Evolutionary conservation across 2,113 vertebrate species (phyloP), one percentile per base, ranked within the genome.

Genomic region (Hippocampus zosterae): DNA sequence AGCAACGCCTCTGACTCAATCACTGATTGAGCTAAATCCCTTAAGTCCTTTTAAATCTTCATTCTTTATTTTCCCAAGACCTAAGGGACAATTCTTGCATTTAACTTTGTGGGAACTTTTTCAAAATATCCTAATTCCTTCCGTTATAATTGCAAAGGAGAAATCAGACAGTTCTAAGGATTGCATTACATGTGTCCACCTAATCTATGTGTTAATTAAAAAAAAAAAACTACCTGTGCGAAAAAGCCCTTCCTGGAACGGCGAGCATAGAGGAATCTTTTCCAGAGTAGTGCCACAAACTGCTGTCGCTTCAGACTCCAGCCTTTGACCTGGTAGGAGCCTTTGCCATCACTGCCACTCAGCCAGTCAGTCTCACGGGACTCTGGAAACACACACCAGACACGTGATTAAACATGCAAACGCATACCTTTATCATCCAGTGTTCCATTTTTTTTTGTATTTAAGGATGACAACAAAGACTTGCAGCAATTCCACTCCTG

Each of bases 241-340:
- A 99, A 98, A 84, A 99, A 98, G 13, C 97, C 97, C 78, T 99
- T 99, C 56, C 96, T 89, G 73, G 97, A 99, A 67, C 97, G 93
- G 4, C 91, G 93, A 23, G 97, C 97, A 23, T 98, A 97, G 29
- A 98, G 94, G 75, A 98, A 91, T 37, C 97, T 92, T 83, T 99
- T 99, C 96, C 96, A 98, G 64, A 99, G 89, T 12, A 99, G 88
- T n/a, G 97, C 96, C 53, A 94, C 92, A 78, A 99, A 99, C 88
- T 99, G 97, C 74, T 99, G 97, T 64, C 94, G 93, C 59, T 92
- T 95, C 75, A 99, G 92, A 72, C 95, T 96, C 97, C 97, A 98
- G 78, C 97, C 97, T 75, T 95, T 97, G 69, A 99, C 91, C 79
- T 98, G 94, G 82, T 92, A 97, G 7, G 97, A 98, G 37, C 97